phyloP scores from a whole-genome alignment of 1,140 invertebrate genomes.

The Lordiphosa stackelbergi region DNA sequence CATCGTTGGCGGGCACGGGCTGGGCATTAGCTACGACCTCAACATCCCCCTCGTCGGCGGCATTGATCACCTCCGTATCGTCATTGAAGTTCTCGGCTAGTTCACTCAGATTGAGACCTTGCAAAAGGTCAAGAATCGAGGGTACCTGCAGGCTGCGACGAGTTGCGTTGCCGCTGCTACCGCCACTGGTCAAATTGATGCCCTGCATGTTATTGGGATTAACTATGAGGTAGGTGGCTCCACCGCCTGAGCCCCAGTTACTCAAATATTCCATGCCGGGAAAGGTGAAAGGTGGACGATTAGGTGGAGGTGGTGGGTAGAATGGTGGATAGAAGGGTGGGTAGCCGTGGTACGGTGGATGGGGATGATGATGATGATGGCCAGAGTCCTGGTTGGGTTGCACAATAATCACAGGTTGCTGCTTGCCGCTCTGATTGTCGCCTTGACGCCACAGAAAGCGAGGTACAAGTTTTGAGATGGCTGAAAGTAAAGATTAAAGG shows the following conservation, averaged over 20 bases:
- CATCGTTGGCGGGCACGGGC: conserved; percentile 6
- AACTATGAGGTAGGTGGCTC: conserved; percentile 37
- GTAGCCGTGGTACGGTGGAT: conserved; percentile 21
- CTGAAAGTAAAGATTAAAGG: neutral
- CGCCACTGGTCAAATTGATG: conserved; percentile 14
- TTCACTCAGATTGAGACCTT: conserved; percentile 29
- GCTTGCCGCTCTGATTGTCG: conserved; percentile 21
- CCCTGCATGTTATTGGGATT: conserved; percentile 56
- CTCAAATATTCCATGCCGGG: conserved; percentile 20
- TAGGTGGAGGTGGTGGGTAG: conserved; percentile 13
- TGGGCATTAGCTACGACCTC: neutral
- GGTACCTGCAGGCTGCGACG: conserved; percentile 5
- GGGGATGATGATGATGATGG: conserved; percentile 13
- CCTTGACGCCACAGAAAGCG: conserved; percentile 35
- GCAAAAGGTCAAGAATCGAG: conserved; percentile 33
- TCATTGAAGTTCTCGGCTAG: conserved; percentile 31
- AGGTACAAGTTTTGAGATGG: conserved; percentile 24
- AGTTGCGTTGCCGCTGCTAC: conserved; percentile 3
- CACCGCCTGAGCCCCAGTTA: neutral
- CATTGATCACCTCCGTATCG: conserved; percentile 36
- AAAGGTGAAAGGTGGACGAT: conserved; percentile 10
- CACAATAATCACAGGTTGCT: conserved; percentile 34
- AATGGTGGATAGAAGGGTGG: conserved; percentile 10
- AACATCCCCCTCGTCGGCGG: conserved; percentile 4
- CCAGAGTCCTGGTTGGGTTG: conserved; percentile 19